A percentile compares a stretch with the other conserved stretches of the same genome.
Evolutionary conservation across 37 sponge, comb jelly and placozoan genomes (phyloP).

Genomic region (Tethya wilhelma): DNA sequence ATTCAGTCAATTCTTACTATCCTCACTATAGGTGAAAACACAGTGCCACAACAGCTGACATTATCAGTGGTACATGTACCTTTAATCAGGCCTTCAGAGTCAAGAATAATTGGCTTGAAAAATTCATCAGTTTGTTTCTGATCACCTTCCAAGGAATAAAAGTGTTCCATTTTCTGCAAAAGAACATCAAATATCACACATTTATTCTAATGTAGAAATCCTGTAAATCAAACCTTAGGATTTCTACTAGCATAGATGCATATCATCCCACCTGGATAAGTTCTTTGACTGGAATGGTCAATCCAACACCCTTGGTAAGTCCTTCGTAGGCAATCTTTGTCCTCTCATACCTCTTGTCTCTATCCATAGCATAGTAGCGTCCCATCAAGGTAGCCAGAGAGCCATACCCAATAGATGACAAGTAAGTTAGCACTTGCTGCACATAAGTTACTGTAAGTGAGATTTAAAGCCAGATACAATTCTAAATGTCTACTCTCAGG

Average conservation of each 20-base stretch:
- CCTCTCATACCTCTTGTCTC: constrained; percentile 95
- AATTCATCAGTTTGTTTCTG: constrained; percentile 90
- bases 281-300: constrained; percentile 30
- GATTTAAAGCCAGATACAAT: no score
- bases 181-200: not conserved
- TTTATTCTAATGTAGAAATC: not conserved
- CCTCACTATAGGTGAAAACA: no score
- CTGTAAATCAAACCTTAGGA: no score
- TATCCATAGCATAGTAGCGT: constrained; percentile 99
- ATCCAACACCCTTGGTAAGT: constrained; percentile 83
- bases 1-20: not conserved
- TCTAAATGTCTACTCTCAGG: no score
- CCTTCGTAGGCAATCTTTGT: constrained; percentile 92
- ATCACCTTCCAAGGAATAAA: constrained; percentile 64
- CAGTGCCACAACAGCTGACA: no score
- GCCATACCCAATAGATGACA: constrained; percentile 69
- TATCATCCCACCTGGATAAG: constrained; percentile 43
- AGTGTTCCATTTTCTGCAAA: constrained; percentile 69
- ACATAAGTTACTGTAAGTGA: constrained; percentile 74
- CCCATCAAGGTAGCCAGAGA: constrained; percentile 88
- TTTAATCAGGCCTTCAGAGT: constrained; percentile 77
- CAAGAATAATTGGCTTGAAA: constrained; percentile 89
- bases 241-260: not conserved
- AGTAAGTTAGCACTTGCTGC: constrained; percentile 52
- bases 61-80: no score